phyloP scores from a whole-genome alignment of 2,888 invertebrate genomes.

The Cyrtodaria siliqua region DNA sequence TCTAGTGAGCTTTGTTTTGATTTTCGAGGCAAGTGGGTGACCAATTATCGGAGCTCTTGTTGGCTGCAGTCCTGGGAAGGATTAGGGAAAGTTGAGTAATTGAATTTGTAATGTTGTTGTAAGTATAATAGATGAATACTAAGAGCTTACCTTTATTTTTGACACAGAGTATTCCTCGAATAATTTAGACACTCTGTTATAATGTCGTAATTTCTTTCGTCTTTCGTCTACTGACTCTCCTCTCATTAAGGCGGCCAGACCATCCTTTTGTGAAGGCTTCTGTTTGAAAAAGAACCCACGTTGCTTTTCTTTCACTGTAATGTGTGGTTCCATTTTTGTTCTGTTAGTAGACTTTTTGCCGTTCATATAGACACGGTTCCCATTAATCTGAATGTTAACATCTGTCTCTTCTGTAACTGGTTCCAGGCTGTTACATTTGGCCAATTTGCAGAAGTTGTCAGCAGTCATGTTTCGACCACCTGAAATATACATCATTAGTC shows the following conservation, averaged over 20 bases:
- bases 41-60: too few species aligned
- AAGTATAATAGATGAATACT: too few species aligned
- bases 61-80: too few species aligned
- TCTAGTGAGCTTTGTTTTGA: too few species aligned
- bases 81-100: too few species aligned
- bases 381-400: conserved; percentile 26
- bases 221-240: conserved; percentile 45
- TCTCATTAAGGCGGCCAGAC: conserved; percentile 48
- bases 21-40: too few species aligned
- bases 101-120: too few species aligned
- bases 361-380: conserved; percentile 32
- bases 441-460: conserved; percentile 48
- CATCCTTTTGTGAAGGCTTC: conserved; percentile 30
- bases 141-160: conserved; percentile 63
- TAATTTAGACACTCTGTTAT: conserved; percentile 51
- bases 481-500: too few species aligned
- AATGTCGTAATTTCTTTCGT: conserved; percentile 33
- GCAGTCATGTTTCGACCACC: conserved; percentile 51
- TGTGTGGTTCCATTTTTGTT: neutral
- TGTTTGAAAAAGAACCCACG: conserved; percentile 8
- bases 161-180: conserved; percentile 63
- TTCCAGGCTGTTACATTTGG: conserved; percentile 63
- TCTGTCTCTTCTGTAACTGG: conserved; percentile 49
- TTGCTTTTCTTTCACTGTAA: too few species aligned
- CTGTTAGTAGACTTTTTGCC: conserved; percentile 6